A percentile compares a stretch with the other conserved stretches of the same genome.
Evolutionary conservation across 2,113 vertebrate genomes (phyloP).

Genomic region (Passer montanus): DNA sequence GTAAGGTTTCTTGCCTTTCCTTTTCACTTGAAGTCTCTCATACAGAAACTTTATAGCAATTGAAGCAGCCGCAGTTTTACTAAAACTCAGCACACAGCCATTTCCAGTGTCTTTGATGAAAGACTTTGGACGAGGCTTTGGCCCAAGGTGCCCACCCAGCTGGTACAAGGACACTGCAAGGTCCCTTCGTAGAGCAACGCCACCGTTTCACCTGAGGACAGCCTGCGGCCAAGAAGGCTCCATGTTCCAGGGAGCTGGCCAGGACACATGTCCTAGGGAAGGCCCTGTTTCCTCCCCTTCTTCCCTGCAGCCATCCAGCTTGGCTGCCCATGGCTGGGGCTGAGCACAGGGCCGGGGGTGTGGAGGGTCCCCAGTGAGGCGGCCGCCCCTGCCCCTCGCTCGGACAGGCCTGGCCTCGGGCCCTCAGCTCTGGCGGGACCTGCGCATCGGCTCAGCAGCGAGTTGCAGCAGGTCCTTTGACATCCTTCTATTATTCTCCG

Average conservation of each 20-base stretch:
- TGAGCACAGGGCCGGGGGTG: accelerated
- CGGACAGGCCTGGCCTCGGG: accelerated
- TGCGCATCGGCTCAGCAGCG: accelerated
- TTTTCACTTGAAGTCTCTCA: background rate
- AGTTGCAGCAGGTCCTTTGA: background rate
- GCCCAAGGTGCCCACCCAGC: accelerated
- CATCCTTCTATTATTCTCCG: background rate
- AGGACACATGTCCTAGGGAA: background rate
- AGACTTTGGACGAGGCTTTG: background rate
- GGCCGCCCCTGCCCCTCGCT: accelerated
- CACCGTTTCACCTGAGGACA: background rate
- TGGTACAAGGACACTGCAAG: background rate
- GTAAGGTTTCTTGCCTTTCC: background rate
- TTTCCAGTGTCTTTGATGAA: background rate
- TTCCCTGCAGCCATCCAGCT: accelerated
- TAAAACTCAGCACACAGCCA: background rate
- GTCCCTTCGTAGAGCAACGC: background rate
- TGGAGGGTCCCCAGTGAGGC: accelerated
- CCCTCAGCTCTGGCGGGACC: accelerated
- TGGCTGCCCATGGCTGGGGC: accelerated
- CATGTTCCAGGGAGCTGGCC: background rate
- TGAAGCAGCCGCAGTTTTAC: background rate
- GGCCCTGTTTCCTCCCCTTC: background rate
- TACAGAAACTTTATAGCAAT: background rate
- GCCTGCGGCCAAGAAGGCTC: accelerated